A percentile compares a stretch with the other conserved stretches of the same genome.
Evolutionary conservation across 2,888 invertebrate genomes (phyloP).

Genomic region (Mechanitis messenoides): DNA sequence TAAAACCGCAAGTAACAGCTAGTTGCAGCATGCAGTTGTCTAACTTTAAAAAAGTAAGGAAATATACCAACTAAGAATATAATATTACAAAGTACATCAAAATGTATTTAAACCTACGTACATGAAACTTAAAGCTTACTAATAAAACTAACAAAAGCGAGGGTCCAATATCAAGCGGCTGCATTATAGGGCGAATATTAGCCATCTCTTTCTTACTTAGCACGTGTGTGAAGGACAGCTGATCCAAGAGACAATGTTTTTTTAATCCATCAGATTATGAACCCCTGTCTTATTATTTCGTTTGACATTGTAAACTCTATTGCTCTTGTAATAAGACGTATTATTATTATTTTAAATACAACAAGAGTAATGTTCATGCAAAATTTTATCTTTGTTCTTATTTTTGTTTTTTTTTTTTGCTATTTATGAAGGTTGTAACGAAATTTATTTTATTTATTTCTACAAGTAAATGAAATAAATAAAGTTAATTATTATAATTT

Average conservation of each 20-base stretch:
- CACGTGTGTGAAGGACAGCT: slow-evolving; percentile 23
- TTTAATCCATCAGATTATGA: slow-evolving; percentile 30
- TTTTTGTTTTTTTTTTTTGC: not conserved
- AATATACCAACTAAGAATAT: too few relatives aligned
- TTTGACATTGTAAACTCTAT: slow-evolving; percentile 5
- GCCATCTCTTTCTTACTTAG: slow-evolving; percentile 17
- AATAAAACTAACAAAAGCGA: slow-evolving; percentile 24
- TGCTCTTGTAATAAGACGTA: not conserved
- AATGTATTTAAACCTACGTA: too few relatives aligned
- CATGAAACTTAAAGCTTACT: slow-evolving; percentile 6
- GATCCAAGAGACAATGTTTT: slow-evolving; percentile 29
- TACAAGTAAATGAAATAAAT: too few relatives aligned
- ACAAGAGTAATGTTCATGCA: not conserved
- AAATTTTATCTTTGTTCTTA: not conserved
- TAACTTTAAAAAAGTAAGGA: too few relatives aligned
- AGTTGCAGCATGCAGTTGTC: too few relatives aligned
- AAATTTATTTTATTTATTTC: too few relatives aligned
- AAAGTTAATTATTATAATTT: too few relatives aligned
- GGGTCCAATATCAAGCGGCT: slow-evolving; percentile 25
- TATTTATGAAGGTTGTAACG: too few relatives aligned
- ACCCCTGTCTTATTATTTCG: slow-evolving; percentile 21
- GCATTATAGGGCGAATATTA: slow-evolving; percentile 20
- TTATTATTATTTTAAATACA: not conserved
- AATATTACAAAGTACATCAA: too few relatives aligned
- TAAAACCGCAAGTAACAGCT: too few relatives aligned